Evolutionary conservation across 2,888 invertebrate species (phyloP), one percentile per base, ranked within the genome.

Genomic region (Apodemia mormo): DNA sequence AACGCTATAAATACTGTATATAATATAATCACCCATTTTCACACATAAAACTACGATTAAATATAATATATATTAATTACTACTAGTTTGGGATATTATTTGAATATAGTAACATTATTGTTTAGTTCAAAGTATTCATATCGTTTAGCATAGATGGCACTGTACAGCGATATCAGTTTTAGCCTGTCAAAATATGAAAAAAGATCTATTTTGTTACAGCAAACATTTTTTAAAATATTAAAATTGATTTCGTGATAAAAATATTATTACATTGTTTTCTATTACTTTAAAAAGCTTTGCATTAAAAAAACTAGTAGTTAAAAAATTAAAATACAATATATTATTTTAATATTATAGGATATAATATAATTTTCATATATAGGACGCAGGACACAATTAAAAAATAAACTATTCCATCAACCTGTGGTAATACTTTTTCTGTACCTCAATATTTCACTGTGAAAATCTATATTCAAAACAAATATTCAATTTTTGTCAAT

Each of bases 1-100:
- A 58, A 58, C 12, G 30, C 58, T 58, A 58, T 58, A 58, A 58
- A 58, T 58, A 58, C 58, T 58, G 58, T 58, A 58, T 58, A 58
- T 45, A 45, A 45, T 58, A 58, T 58, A 58, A 58, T 58, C 30
- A 58, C 58, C 10, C 58, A 58, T 58, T 58, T 58, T 58, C 58
- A 58, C 58, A 29, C 58, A 58, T 45, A 12, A 45, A 45, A 45
- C 12, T 45, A 45, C 10, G 12, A 45, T 45, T 45, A 58, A 58
- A 29, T 30, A 29, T 58, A 58, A 10, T 58, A 58, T 30, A 58
- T 30, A 58, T 58, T 58, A 58, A 58, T 30, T 8, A 58, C 58
- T 58, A 58, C 29, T 30, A 58, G 58, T 29, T 58, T 58, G 29
- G 58, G 58, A 58, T 29, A 56, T 56, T 58, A 30, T 58, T 58